These are phyloP conservation scores for Brachyopa scutellaris DNA, from an alignment of 2,888 invertebrate genomes.

Conservation along the genomic window DNA sequence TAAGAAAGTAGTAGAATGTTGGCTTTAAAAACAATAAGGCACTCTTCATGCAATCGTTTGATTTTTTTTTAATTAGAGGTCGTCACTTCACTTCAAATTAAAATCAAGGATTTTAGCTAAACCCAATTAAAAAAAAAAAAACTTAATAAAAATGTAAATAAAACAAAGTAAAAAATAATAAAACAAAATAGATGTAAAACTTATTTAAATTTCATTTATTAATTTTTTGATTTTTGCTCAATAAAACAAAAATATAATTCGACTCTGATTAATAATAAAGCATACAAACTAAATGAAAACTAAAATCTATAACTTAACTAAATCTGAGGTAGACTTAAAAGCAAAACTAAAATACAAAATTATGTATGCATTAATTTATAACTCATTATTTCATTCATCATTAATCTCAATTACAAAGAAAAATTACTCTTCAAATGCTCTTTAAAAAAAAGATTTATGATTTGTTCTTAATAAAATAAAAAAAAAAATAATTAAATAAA, in stretches of 20 bases:
- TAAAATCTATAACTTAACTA: conserved; percentile 37
- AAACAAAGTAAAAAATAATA: conserved; percentile 6
- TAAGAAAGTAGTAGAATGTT: too few species aligned
- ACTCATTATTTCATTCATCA: conserved; percentile 5
- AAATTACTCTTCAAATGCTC: conserved; percentile 12
- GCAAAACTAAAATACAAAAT: conserved; percentile 27
- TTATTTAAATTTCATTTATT: conserved; percentile 55
- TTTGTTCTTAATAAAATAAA: conserved; percentile 6
- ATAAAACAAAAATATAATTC: conserved; percentile 67
- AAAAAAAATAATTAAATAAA: conserved; percentile 30
- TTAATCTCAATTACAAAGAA: conserved; percentile 35
- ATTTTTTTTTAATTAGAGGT: too few species aligned
- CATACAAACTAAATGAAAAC: conserved; percentile 53
- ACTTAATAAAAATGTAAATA: neutral
- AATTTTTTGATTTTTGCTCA: conserved; percentile 70
- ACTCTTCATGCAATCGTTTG: too few species aligned
- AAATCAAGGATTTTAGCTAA: too few species aligned
- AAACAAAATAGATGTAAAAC: conserved; percentile 36
- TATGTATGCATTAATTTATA: conserved; percentile 1
- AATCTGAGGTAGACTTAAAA: conserved; percentile 70
- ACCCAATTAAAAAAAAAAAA: too few species aligned
- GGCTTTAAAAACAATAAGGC: too few species aligned
- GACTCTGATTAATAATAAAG: conserved; percentile 53
- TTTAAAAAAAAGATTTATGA: conserved; percentile 22
- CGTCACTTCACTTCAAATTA: too few species aligned